A percentile compares a stretch with the other conserved stretches of the same genome.
These are phyloP conservation scores for Microtus oregoni DNA, from an alignment of 2,113 vertebrate species.

Conservation along the genomic window DNA sequence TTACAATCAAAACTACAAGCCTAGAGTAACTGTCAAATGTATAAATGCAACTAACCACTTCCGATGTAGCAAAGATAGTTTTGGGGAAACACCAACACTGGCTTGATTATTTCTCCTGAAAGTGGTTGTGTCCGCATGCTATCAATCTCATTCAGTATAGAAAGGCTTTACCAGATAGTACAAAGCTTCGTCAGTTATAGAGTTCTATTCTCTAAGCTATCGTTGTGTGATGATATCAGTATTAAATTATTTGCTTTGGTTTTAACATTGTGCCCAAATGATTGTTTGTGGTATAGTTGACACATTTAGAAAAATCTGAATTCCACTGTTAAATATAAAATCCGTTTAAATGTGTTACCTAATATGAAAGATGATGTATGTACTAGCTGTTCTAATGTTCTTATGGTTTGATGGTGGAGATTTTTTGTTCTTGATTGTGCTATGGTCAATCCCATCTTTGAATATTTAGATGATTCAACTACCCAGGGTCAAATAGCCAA, in stretches of 20 bases:
- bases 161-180: not conserved
- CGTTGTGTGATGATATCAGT: not conserved
- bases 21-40: constrained; percentile 75
- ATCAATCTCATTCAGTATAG: constrained; percentile 53
- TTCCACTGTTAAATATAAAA: not conserved
- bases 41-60: constrained; percentile 71
- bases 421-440: constrained; percentile 43
- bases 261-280: not conserved
- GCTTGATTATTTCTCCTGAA: not conserved
- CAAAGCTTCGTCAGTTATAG: not conserved
- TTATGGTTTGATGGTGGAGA: not conserved
- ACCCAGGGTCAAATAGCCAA: not conserved
- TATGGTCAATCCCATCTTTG: not conserved
- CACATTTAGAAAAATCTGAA: not conserved
- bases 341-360: not conserved
- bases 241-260: not conserved
- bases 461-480: not conserved
- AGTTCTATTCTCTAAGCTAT: not conserved
- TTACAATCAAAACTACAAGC: constrained; percentile 81
- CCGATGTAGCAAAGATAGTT: constrained; percentile 65
- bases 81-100: constrained; percentile 68
- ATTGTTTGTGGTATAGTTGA: not conserved
- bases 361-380: not conserved
- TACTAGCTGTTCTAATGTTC: not conserved
- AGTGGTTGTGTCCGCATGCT: constrained; percentile 15